A percentile compares a stretch with the other conserved stretches of the same genome.
Conservation (phyloP, 30 jellyfish, hydroid and myxozoan genomes). For the Haliclystus octoradiatus region DNA sequence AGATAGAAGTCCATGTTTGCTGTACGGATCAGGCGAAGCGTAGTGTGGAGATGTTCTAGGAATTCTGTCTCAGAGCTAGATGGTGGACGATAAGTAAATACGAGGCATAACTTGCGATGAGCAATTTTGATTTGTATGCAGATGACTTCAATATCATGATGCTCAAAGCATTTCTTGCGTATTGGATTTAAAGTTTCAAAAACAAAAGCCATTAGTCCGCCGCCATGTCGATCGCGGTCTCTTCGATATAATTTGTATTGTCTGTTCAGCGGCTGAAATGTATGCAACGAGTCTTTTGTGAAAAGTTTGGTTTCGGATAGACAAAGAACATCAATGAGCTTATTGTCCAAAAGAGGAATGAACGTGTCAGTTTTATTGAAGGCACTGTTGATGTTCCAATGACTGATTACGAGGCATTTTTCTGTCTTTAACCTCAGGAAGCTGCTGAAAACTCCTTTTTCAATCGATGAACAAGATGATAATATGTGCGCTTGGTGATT, state of each 20-base stretch:
- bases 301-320: neutral
- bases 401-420: no score
- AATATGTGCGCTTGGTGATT: no score
- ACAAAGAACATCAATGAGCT: neutral
- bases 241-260: neutral
- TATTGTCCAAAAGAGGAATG: neutral
- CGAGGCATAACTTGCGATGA: neutral
- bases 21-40: neutral
- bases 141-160: neutral
- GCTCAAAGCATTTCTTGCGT: neutral
- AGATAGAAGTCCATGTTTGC: neutral
- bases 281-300: neutral
- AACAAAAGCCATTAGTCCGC: neutral
- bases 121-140: neutral
- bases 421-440: no score
- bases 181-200: neutral
- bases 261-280: neutral
- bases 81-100: neutral
- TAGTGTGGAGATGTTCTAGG: neutral
- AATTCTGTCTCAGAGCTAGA: neutral
- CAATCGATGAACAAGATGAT: no score
- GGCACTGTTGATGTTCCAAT: slow-evolving; percentile 2
- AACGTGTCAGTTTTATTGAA: neutral
- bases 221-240: slow-evolving; percentile 1
- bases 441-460: no score